phyloP scores from a whole-genome alignment of 2,797 vertebrate genomes.

The Rhinichthys osculus region DNA sequence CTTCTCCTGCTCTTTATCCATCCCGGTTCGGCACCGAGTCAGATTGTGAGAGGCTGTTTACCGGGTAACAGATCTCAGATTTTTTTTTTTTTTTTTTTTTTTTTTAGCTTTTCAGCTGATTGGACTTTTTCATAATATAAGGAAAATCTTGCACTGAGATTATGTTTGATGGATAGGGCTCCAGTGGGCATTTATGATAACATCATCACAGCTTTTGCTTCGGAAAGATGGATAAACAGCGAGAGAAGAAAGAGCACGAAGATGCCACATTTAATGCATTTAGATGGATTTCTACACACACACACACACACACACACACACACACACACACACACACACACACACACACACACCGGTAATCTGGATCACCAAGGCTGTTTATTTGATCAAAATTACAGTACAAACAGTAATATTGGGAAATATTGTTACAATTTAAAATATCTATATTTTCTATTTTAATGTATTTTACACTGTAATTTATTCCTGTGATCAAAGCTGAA shows the following conservation, averaged over 20 bases:
- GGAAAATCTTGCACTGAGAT: not conserved
- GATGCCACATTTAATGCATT: not conserved
- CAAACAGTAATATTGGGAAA: not conserved
- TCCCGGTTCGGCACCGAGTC: not conserved
- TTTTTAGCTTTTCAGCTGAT: conserved; percentile 5
- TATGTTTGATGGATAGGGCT: not conserved
- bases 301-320: too few species aligned
- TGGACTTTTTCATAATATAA: conserved; percentile 1
- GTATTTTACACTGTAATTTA: not conserved
- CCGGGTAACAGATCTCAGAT: conserved; percentile 40
- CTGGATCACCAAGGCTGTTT: not conserved
- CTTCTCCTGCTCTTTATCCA: not conserved
- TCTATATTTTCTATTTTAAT: not conserved
- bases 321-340: too few species aligned
- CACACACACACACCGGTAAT: not conserved
- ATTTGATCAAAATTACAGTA: not conserved
- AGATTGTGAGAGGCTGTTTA: conserved; percentile 25
- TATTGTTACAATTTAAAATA: not conserved
- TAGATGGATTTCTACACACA: not conserved
- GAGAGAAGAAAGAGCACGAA: not conserved
- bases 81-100: not conserved
- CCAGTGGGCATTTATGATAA: conserved; percentile 6
- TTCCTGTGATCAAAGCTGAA: not conserved
- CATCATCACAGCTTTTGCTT: not conserved
- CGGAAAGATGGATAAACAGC: not conserved